These are phyloP conservation scores for Tromatobia lineatoria DNA, from an alignment of 2,888 invertebrate species.

Conservation along the genomic window DNA sequence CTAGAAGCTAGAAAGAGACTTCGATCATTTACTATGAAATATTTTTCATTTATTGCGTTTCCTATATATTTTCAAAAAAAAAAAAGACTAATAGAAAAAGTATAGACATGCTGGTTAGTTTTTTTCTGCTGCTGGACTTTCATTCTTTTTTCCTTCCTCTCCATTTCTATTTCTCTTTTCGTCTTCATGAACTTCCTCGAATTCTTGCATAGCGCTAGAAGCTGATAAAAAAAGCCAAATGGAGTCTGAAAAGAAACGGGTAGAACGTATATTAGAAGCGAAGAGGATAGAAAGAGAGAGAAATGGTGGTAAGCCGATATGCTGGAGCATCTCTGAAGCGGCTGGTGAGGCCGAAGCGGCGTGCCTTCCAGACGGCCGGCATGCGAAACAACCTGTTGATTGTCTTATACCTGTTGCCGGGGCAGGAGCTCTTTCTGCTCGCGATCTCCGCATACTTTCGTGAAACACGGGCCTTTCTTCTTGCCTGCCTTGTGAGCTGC, in stretches of 20 bases:
- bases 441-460: slow-evolving; percentile 76
- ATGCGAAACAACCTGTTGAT: slow-evolving; percentile 83
- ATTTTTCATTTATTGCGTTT: no score
- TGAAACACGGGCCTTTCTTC: slow-evolving; percentile 57
- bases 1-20: background rate
- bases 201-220: slow-evolving; percentile 37
- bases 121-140: slow-evolving; percentile 52
- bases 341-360: slow-evolving; percentile 67
- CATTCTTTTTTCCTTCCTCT: slow-evolving; percentile 45
- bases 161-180: slow-evolving; percentile 40
- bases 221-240: slow-evolving; percentile 25
- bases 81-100: slow-evolving; percentile 8
- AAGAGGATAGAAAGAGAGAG: slow-evolving; percentile 19
- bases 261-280: slow-evolving; percentile 25
- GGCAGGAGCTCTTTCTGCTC: slow-evolving; percentile 71
- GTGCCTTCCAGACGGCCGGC: slow-evolving; percentile 78
- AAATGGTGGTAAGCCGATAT: slow-evolving; percentile 49
- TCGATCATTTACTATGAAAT: no score
- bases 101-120: slow-evolving; percentile 44
- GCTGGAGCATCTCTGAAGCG: slow-evolving; percentile 63
- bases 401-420: slow-evolving; percentile 81
- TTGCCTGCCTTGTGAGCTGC: slow-evolving; percentile 16
- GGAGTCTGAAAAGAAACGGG: slow-evolving; percentile 33
- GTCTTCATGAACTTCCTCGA: slow-evolving; percentile 12
- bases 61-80: background rate